Conservation (phyloP, 2,113 vertebrate genomes). For the Lophochroa leadbeateri region DNA sequence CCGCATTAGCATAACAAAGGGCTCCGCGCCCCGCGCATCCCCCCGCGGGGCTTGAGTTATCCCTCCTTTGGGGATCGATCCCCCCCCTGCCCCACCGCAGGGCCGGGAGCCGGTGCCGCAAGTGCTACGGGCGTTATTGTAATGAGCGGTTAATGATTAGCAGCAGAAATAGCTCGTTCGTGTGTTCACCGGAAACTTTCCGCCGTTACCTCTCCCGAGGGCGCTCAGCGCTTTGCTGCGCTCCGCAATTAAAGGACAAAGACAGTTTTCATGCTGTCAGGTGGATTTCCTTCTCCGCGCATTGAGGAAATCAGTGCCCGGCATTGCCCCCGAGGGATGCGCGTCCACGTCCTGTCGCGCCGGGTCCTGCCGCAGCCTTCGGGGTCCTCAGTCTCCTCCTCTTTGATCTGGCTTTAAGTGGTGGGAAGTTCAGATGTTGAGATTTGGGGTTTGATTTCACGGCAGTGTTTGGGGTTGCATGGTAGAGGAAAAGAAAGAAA, state of each 20-base stretch:
- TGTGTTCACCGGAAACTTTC: neutral
- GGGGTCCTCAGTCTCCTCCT: neutral
- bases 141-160: neutral
- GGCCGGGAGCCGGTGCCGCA: neutral
- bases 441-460: neutral
- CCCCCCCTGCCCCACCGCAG: neutral
- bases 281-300: neutral
- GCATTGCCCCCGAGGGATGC: neutral
- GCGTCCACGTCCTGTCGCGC: neutral
- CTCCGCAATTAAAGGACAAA: neutral
- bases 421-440: neutral
- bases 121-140: neutral
- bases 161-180: neutral
- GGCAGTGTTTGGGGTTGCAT: neutral
- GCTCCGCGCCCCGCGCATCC: neutral
- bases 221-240: neutral
- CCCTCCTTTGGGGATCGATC: neutral
- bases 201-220: neutral
- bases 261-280: neutral
- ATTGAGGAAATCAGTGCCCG: neutral
- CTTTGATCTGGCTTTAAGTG: neutral
- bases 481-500: too few relatives aligned
- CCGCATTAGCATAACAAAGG: slow-evolving; percentile 89
- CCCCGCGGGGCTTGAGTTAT: neutral
- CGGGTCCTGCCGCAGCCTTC: neutral